These are phyloP conservation scores for Epistrophe grossulariae DNA, from an alignment of 2,888 invertebrate genomes.

Conservation along the genomic window DNA sequence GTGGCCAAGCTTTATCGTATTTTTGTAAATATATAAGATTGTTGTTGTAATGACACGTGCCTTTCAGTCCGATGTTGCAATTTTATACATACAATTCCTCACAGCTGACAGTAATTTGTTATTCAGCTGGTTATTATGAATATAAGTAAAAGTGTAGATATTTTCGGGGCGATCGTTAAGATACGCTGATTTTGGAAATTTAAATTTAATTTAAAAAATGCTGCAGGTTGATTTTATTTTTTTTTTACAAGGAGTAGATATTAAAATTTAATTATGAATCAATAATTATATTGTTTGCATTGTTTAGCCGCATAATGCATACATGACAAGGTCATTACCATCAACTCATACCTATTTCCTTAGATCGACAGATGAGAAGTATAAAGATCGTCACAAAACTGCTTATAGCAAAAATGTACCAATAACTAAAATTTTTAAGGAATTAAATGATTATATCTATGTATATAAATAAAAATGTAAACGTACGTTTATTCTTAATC, in stretches of 20 bases:
- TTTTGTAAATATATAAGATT: slow-evolving; percentile 11
- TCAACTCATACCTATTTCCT: no score
- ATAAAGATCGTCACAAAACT: no score
- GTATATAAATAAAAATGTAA: no score
- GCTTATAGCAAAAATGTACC: no score
- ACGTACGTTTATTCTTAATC: no score
- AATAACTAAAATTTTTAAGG: no score
- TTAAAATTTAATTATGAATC: no score
- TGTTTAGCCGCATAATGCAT: no score
- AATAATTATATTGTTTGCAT: no score
- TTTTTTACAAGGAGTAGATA: background rate
- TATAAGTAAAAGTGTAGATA: background rate
- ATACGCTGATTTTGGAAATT: background rate
- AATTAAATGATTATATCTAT: no score
- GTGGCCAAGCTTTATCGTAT: slow-evolving; percentile 11
- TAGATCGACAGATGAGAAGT: no score
- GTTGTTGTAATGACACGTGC: slow-evolving; percentile 58
- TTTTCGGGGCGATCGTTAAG: background rate
- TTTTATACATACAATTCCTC: background rate
- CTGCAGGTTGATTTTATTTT: background rate
- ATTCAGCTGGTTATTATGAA: background rate
- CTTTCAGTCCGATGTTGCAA: slow-evolving; percentile 33
- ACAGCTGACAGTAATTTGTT: background rate
- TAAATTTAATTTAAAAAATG: background rate
- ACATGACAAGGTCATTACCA: no score